Conservation (phyloP, 2,113 vertebrate genomes). For the Eulemur macaco region DNA sequence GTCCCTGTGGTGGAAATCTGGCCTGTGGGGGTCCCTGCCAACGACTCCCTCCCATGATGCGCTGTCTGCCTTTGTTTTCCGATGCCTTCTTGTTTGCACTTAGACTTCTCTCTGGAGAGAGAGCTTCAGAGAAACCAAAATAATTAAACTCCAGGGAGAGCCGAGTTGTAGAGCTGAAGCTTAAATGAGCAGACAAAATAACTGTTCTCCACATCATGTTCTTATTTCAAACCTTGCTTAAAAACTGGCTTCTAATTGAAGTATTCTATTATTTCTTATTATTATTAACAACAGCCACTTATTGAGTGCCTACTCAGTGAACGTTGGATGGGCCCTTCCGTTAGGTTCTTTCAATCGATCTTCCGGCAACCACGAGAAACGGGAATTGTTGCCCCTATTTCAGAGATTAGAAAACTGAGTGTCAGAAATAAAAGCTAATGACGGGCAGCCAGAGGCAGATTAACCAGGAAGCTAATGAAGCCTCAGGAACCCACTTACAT, state of each 20-base stretch:
- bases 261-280: background rate
- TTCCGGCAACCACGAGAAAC: background rate
- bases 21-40: background rate
- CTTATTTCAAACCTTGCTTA: background rate
- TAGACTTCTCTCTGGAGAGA: slow-evolving; percentile 21
- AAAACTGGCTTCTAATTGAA: background rate
- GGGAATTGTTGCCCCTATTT: background rate
- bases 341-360: background rate
- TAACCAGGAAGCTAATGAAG: background rate
- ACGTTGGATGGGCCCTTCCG: background rate
- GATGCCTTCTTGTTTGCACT: background rate
- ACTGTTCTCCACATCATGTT: background rate
- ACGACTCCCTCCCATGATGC: background rate
- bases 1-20: background rate
- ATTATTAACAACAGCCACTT: background rate
- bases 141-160: slow-evolving; percentile 63
- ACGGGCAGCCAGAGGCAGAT: background rate
- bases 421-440: background rate
- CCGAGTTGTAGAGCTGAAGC: background rate
- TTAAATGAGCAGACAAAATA: background rate
- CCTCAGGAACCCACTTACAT: background rate
- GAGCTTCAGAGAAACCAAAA: background rate
- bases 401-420: background rate
- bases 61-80: background rate
- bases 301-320: background rate